phyloP scores from a whole-genome alignment of 2,113 vertebrate species.

The Colinus virginianus region DNA sequence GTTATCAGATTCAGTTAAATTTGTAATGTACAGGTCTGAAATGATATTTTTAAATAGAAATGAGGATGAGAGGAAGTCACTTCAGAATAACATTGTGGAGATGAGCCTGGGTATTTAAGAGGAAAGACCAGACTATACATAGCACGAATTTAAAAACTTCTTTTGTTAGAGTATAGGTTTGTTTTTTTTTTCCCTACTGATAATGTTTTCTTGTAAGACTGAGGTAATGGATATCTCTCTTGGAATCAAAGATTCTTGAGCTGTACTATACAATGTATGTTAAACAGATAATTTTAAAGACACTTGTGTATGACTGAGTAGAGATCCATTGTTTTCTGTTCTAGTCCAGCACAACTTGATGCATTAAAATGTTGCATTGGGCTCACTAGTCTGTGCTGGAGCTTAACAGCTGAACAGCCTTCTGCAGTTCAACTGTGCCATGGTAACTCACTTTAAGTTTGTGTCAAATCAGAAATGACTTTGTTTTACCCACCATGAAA shows the following conservation, averaged over 20 bases:
- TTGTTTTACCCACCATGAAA: neutral
- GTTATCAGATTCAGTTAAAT: neutral
- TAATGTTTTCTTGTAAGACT: neutral
- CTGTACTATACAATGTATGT: neutral
- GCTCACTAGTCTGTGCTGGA: neutral
- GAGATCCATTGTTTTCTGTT: neutral
- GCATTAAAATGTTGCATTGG: neutral
- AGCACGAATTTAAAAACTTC: neutral
- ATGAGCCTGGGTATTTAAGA: neutral
- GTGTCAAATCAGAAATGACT: neutral
- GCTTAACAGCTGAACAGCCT: constrained; percentile 4
- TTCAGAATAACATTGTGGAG: neutral
- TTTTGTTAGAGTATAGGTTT: neutral
- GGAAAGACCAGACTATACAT: neutral
- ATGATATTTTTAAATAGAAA: neutral
- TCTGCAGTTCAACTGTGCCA: neutral
- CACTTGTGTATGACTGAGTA: neutral
- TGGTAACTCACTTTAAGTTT: neutral
- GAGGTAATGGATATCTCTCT: neutral
- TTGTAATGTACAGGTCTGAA: neutral
- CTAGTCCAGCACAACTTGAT: neutral
- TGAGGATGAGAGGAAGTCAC: neutral
- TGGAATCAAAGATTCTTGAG: neutral
- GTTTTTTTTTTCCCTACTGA: neutral
- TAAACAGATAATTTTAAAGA: neutral